Percentiles rank a stretch among this genome's conserved stretches.
Evolutionary conservation across 2,888 invertebrate genomes (phyloP).

Genomic region (Phorcus lineatus): DNA sequence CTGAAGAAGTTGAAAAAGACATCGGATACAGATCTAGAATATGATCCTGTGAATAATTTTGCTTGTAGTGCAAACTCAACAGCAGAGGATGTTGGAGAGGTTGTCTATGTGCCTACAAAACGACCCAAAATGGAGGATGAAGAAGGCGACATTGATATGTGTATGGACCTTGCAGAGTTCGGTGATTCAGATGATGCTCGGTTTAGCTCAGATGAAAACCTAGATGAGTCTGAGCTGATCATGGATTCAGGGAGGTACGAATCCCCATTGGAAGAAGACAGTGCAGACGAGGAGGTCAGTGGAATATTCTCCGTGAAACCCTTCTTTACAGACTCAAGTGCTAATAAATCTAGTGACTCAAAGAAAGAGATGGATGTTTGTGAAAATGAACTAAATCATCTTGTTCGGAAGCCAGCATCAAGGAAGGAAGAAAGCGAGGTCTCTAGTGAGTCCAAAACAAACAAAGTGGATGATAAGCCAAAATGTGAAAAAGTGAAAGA

Average conservation of each 20-base stretch:
- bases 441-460: background rate
- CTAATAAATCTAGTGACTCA: background rate
- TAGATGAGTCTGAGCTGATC: background rate
- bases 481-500: slow-evolving; percentile 4
- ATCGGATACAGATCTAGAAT: slow-evolving; percentile 52
- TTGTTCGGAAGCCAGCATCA: background rate
- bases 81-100: slow-evolving; percentile 2
- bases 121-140: slow-evolving; percentile 27
- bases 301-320: slow-evolving; percentile 20
- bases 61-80: background rate
- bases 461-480: background rate
- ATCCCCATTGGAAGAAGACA: slow-evolving; percentile 9
- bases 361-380: background rate
- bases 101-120: slow-evolving; percentile 31
- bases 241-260: background rate
- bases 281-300: background rate
- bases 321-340: slow-evolving; percentile 24
- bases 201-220: slow-evolving; percentile 27
- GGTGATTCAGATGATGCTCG: slow-evolving; percentile 34
- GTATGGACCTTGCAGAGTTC: slow-evolving; percentile 24
- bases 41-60: slow-evolving; percentile 67
- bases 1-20: slow-evolving; percentile 40
- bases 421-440: background rate
- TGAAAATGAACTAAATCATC: slow-evolving; percentile 14
- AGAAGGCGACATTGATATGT: slow-evolving; percentile 1